phyloP scores from a whole-genome alignment of 2,797 vertebrate species.

The Stomatorhinus walkeri region DNA sequence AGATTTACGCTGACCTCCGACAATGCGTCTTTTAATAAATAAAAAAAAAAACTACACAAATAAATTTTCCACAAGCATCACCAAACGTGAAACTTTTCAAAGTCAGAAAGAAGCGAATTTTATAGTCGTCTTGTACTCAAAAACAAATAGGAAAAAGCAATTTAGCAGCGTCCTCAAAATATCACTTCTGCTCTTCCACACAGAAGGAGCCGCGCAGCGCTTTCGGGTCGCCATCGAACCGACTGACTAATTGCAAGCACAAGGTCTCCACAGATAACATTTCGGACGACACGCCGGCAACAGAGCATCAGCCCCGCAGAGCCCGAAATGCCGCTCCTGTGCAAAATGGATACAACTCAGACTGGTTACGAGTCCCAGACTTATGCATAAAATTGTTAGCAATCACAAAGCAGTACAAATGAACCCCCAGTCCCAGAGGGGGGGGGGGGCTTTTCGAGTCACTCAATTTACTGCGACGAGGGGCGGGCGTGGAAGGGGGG shows the following conservation, averaged over 20 bases:
- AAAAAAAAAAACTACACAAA: too few species aligned
- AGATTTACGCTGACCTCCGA: not conserved
- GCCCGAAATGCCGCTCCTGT: not conserved
- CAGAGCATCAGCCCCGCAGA: not conserved
- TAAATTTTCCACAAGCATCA: not conserved
- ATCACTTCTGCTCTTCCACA: not conserved
- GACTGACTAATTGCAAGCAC: constrained; percentile 7
- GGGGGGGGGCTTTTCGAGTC: not conserved
- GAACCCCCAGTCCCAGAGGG: not conserved
- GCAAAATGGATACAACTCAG: not conserved
- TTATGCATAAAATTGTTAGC: not conserved
- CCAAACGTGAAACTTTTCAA: not conserved
- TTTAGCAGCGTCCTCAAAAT: not conserved
- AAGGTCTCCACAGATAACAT: constrained; percentile 11
- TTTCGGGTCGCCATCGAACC: constrained; percentile 1
- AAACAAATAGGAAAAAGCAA: not conserved
- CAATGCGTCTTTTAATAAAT: not conserved
- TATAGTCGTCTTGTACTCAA: not conserved
- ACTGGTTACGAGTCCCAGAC: not conserved
- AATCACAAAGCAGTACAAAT: not conserved
- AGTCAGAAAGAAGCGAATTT: not conserved
- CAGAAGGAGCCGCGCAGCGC: not conserved
- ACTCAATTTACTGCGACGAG: not conserved
- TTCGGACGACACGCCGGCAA: not conserved
- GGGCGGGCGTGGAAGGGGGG: not conserved